phyloP scores from a whole-genome alignment of 2,113 vertebrate genomes.

The Vimba vimba region DNA sequence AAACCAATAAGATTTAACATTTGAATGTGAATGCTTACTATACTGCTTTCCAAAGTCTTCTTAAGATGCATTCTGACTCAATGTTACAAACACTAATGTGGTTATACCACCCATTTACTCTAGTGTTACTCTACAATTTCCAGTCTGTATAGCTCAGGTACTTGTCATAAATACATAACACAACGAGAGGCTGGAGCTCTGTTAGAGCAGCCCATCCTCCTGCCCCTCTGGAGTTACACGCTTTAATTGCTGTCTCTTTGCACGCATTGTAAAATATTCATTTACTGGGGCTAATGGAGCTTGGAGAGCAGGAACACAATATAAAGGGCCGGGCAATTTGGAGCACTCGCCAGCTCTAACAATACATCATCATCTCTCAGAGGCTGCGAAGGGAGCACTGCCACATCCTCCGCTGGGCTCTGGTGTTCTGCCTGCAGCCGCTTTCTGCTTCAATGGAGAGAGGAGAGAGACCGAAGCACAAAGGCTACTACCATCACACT shows the following conservation, averaged over 20 bases:
- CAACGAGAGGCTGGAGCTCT: slow-evolving; percentile 27
- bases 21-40: background rate
- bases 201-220: slow-evolving; percentile 28
- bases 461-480: slow-evolving; percentile 49
- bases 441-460: slow-evolving; percentile 23
- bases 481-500: slow-evolving; percentile 81
- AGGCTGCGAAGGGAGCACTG: slow-evolving; percentile 39
- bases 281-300: slow-evolving; percentile 66
- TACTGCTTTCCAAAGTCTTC: background rate
- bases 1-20: background rate
- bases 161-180: slow-evolving; percentile 40
- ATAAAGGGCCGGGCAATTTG: slow-evolving; percentile 63
- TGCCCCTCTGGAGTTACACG: slow-evolving; percentile 56
- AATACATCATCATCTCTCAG: slow-evolving; percentile 56
- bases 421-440: slow-evolving; percentile 14
- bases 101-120: slow-evolving; percentile 1
- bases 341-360: slow-evolving; percentile 55
- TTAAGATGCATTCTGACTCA: background rate
- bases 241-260: slow-evolving; percentile 68
- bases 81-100: background rate
- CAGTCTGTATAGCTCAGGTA: slow-evolving; percentile 39
- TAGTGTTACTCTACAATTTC: slow-evolving; percentile 21
- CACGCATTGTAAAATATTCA: slow-evolving; percentile 68
- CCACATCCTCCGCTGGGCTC: slow-evolving; percentile 39
- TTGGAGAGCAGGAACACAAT: slow-evolving; percentile 63